A percentile compares a stretch with the other conserved stretches of the same genome.
These are phyloP conservation scores for Pissodes strobi DNA, from an alignment of 1,140 invertebrate species.

Conservation along the genomic window DNA sequence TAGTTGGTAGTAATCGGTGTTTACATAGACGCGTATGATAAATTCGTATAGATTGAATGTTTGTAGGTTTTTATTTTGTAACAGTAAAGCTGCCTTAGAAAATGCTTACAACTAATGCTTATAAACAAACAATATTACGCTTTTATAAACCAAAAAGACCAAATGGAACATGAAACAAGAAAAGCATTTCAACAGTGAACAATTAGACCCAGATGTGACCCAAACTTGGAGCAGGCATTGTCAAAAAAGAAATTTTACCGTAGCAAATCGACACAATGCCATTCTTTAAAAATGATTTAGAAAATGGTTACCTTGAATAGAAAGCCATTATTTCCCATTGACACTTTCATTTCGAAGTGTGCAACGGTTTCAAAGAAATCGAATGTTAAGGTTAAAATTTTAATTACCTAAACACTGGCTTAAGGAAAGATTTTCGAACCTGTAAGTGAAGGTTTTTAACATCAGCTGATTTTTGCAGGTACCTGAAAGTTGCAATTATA, in stretches of 20 bases:
- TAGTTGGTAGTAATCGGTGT: too few relatives aligned
- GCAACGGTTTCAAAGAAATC: background rate
- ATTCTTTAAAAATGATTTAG: conserved; percentile 7
- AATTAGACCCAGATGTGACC: conserved; percentile 9
- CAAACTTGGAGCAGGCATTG: conserved; percentile 3
- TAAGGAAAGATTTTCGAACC: background rate
- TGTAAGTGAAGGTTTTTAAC: too few relatives aligned
- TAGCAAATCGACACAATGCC: conserved; percentile 4
- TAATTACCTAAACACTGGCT: background rate
- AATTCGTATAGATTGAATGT: too few relatives aligned
- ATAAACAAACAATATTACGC: too few relatives aligned
- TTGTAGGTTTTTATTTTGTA: too few relatives aligned
- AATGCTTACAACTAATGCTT: too few relatives aligned
- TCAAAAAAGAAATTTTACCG: conserved; percentile 10
- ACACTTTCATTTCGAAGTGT: conserved; percentile 9
- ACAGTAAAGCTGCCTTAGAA: too few relatives aligned
- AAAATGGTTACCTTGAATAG: conserved; percentile 34
- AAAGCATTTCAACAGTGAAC: background rate
- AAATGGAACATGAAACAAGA: background rate
- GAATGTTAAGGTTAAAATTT: background rate
- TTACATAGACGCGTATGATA: too few relatives aligned
- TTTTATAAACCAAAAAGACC: too few relatives aligned
- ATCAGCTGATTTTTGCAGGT: conserved; percentile 12
- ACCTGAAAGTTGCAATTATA: too few relatives aligned
- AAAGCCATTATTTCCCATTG: conserved; percentile 28